Base-by-base conservation (phyloP, 37 sponge, comb jelly and placozoan species). In the Ephydatia muelleri region DNA sequence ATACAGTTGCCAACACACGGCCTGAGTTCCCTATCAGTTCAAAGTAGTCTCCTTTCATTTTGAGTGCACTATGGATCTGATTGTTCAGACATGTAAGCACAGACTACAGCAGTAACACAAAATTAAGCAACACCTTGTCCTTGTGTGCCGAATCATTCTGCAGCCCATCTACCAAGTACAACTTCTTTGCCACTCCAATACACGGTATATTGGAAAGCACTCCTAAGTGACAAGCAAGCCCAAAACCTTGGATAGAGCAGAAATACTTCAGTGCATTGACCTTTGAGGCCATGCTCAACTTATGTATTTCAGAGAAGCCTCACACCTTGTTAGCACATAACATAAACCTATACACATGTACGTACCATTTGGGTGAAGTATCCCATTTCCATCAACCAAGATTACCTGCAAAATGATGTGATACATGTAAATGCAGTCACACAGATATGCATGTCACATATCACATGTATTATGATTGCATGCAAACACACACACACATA, bases 341-440 rank as follows among this genome's bases (percentile, higher is more conserved):
- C 21, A 71, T 23, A 39, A 19, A 5, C 27, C 28, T 27, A 3
- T 82, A 75, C 35, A 9, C 31, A 76, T 76, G 21, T 31, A 65
- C 38, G 11, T 78, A 91, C 94, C 96, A 87, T 91, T 83, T 47
- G 88, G 87, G 78, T 99, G 99, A 30, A 99, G 89, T 22, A 97
- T 70, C 37, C 99, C 99, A 90, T 99, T 99, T 12, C 99, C 99
- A 92, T 99, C 99, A 16, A 99, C 97, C 68, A 99, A 27, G 38
- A 99, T 82, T 5, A 96, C 86, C 89, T 95, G 80, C 22, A 70
- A 21, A 76, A 6, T 31, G 47, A 75, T 31, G 43, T 75, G 11
- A 9, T 4, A 69, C n/a, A 3, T n/a, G 2, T 35, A 19, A 33
- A 14, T 9, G 37, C 14, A 31, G 28, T 23, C 1, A 37, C 77